Evolutionary conservation across 1,140 invertebrate genomes (phyloP).

Genomic region (Trachelipus rathkii): DNA sequence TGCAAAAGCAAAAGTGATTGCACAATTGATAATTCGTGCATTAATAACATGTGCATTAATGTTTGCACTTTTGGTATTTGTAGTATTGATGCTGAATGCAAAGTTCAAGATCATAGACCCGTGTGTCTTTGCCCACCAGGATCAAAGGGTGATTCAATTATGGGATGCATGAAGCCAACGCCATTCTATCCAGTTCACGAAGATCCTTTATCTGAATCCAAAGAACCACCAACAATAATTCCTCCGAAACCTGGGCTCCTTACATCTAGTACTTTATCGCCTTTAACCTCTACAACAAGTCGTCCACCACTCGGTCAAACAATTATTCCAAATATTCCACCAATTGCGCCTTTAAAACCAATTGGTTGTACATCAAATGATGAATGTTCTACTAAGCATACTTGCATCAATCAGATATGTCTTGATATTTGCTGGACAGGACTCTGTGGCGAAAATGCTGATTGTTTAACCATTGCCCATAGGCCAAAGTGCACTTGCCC

Average conservation of each 20-base stretch:
- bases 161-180: constrained; percentile 44
- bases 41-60: constrained; percentile 47
- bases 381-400: constrained; percentile 49
- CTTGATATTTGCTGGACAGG: constrained; percentile 58
- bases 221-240: neutral
- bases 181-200: neutral
- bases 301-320: constrained; percentile 66
- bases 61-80: constrained; percentile 57
- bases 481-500: constrained; percentile 74
- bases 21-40: constrained; percentile 49
- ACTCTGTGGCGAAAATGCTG: constrained; percentile 64
- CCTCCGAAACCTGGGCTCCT: neutral
- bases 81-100: constrained; percentile 51
- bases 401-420: constrained; percentile 57
- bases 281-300: neutral
- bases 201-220: neutral
- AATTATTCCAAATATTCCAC: constrained; percentile 35
- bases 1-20: constrained; percentile 48
- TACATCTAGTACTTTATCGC: neutral
- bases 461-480: constrained; percentile 76
- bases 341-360: constrained; percentile 2
- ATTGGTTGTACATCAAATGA: constrained; percentile 47
- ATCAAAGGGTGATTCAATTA: constrained; percentile 47
- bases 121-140: constrained; percentile 48
- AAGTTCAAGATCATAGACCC: constrained; percentile 47